Evolutionary conservation across 2,113 vertebrate species (phyloP).

Genomic region (Antidorcas marsupialis): DNA sequence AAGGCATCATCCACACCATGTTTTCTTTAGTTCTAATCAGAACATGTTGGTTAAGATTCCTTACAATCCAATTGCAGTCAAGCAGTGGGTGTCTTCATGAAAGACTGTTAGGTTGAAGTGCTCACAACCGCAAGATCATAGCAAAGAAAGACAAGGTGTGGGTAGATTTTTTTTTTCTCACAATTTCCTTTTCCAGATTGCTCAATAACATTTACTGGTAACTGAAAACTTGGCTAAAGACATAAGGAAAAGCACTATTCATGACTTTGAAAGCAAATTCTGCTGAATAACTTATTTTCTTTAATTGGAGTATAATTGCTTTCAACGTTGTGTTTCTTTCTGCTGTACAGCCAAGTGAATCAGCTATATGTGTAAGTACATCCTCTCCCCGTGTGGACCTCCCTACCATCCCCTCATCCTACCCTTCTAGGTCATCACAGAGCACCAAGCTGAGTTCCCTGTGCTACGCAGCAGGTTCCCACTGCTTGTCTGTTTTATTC

Average conservation of each 20-base stretch:
- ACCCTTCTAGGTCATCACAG: neutral
- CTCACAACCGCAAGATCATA: neutral
- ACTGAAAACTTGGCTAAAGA: neutral
- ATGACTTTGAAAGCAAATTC: neutral
- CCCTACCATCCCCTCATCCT: neutral
- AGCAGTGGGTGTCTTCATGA: neutral
- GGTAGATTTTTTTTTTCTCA: neutral
- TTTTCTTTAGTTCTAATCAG: neutral
- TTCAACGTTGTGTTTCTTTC: neutral
- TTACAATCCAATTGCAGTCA: neutral
- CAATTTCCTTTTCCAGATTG: slow-evolving; percentile 29
- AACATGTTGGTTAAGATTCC: neutral
- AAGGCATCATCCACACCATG: neutral
- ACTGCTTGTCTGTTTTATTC: fast-evolving
- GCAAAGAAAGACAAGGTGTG: neutral
- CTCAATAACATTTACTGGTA: neutral
- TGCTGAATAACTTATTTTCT: neutral
- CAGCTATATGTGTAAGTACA: neutral
- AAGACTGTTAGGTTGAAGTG: neutral
- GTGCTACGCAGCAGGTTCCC: neutral
- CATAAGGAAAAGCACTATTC: neutral
- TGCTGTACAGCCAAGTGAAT: neutral
- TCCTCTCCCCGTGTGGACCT: neutral
- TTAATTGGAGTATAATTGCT: neutral
- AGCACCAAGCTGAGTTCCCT: neutral